These are phyloP conservation scores for Sinocyclocheilus grahami DNA, from an alignment of 2,113 vertebrate species.

Conservation along the genomic window DNA sequence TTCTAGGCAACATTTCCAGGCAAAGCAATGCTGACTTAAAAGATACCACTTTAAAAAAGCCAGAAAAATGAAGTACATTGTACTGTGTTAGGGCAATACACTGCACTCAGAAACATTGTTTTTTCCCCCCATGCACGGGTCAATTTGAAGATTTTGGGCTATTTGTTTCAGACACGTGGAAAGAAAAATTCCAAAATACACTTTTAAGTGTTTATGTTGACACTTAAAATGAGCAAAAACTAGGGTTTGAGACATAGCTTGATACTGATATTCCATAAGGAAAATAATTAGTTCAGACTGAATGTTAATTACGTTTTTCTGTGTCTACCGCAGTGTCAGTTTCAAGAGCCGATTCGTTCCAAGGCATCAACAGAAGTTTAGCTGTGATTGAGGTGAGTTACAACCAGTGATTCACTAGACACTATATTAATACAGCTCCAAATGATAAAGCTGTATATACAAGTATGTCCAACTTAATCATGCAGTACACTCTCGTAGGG, in stretches of 20 bases:
- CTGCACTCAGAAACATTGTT: not conserved
- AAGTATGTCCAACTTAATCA: not conserved
- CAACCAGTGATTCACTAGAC: not conserved
- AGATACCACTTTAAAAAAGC: not conserved
- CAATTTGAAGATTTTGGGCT: not conserved
- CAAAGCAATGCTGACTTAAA: not conserved
- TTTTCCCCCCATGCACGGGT: not conserved
- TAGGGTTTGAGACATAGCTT: not conserved
- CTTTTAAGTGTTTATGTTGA: not conserved
- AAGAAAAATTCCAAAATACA: not conserved
- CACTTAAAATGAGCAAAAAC: not conserved
- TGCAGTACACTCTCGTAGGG: not conserved
- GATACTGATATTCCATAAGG: not conserved
- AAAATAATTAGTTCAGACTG: not conserved
- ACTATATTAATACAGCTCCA: not conserved
- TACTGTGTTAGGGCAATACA: not conserved
- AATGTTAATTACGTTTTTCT: not conserved
- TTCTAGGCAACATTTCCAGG: not conserved
- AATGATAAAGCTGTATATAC: not conserved
- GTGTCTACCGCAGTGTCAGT: not conserved
- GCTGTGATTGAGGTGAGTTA: constrained; percentile 4
- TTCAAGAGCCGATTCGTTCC: constrained; percentile 37
- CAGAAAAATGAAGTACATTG: not conserved
- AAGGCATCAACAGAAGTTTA: constrained; percentile 38
- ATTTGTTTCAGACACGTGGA: not conserved